phyloP scores from a whole-genome alignment of 2,113 vertebrate species.

The Athene cunicularia region DNA sequence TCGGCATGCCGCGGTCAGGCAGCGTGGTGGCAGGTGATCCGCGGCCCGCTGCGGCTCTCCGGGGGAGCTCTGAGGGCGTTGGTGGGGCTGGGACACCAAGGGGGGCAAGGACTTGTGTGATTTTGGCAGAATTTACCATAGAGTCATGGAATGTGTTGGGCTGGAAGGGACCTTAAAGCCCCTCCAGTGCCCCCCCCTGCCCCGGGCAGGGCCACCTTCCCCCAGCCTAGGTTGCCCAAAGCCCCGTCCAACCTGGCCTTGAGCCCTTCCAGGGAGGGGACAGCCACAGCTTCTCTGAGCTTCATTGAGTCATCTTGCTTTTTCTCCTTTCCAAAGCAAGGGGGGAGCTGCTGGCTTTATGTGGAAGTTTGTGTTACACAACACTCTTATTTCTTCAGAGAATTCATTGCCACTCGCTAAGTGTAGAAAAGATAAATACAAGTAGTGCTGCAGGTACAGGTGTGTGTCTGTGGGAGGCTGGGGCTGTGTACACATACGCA shows the following conservation, averaged over 20 bases:
- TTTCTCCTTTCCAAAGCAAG: not conserved
- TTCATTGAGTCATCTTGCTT: not conserved
- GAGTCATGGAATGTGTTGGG: no score
- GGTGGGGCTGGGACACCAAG: not conserved
- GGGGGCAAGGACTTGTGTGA: no score
- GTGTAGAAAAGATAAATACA: not conserved
- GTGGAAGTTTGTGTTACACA: not conserved
- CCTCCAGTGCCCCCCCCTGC: no score
- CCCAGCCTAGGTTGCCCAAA: no score
- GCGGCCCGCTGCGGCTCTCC: rapidly evolving
- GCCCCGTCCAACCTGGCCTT: no score
- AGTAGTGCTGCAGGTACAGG: no score
- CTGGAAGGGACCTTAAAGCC: no score
- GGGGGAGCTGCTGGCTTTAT: not conserved
- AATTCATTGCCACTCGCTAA: rapidly evolving
- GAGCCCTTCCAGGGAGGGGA: no score
- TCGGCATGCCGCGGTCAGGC: not conserved
- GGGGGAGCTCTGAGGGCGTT: rapidly evolving
- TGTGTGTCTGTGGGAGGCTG: not conserved
- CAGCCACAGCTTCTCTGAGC: no score
- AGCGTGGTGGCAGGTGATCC: not conserved
- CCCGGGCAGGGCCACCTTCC: no score
- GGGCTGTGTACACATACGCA: no score
- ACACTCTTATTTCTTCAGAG: rapidly evolving
- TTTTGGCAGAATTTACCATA: not conserved